phyloP scores from a whole-genome alignment of 2,113 vertebrate genomes.

The Indri indri region DNA sequence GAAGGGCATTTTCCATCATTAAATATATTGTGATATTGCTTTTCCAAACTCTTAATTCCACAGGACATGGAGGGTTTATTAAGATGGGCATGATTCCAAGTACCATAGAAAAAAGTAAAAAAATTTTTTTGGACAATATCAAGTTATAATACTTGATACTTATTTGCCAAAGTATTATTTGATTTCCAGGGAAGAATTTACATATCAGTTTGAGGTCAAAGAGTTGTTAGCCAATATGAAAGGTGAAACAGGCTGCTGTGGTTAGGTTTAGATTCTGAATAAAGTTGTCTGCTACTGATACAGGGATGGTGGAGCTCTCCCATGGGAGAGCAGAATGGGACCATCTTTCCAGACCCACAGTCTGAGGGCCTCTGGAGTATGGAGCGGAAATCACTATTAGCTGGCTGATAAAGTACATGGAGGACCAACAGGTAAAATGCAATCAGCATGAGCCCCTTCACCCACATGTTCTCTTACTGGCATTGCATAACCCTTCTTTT shows the following conservation, averaged over 20 bases:
- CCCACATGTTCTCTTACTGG: neutral
- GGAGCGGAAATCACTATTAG: neutral
- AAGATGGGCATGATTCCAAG: constrained; percentile 42
- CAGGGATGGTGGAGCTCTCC: neutral
- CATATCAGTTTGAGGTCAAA: neutral
- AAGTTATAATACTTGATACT: neutral
- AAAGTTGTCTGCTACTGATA: neutral
- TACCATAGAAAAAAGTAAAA: neutral
- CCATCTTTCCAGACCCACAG: neutral
- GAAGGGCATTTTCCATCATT: constrained; percentile 7
- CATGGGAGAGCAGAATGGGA: neutral
- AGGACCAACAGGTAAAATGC: neutral
- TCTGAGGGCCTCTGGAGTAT: neutral
- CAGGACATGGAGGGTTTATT: neutral
- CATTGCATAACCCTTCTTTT: neutral
- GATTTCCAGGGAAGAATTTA: constrained; percentile 41
- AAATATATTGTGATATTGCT: constrained; percentile 33
- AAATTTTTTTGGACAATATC: neutral
- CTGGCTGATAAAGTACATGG: neutral
- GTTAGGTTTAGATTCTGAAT: neutral
- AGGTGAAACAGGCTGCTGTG: neutral
- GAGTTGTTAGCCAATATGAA: neutral
- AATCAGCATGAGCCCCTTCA: neutral
- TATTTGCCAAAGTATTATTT: constrained; percentile 13
- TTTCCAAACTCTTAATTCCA: constrained; percentile 50